These are phyloP conservation scores for Gobiocypris rarus DNA, from an alignment of 2,113 vertebrate genomes.

Conservation along the genomic window DNA sequence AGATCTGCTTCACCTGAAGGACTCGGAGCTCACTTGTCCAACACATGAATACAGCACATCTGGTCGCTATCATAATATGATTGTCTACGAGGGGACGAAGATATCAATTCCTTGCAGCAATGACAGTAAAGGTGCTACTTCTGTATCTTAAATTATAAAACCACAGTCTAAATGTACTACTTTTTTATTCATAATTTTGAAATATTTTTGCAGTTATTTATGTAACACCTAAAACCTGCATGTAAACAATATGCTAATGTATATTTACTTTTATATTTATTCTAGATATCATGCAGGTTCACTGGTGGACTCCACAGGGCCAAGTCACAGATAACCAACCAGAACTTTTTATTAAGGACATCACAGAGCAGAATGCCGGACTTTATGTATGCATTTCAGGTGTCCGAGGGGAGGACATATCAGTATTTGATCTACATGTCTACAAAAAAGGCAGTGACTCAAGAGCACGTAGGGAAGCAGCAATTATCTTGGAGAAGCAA, in stretches of 20 bases:
- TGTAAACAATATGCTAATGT: not conserved
- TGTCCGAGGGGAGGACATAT: conserved; percentile 57
- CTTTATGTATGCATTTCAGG: conserved; percentile 69
- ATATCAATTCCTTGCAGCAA: conserved; percentile 68
- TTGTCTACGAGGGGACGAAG: conserved; percentile 64
- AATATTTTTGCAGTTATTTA: not conserved
- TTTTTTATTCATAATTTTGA: not conserved
- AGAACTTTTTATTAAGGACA: conserved; percentile 66
- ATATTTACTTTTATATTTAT: conserved; percentile 42
- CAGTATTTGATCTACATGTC: conserved; percentile 70
- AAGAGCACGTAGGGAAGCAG: conserved; percentile 48
- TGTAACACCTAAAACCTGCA: not conserved
- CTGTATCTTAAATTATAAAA: conserved; percentile 51
- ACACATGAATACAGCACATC: conserved; percentile 18
- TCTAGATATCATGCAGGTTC: conserved; percentile 61
- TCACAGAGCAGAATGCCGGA: conserved; percentile 64
- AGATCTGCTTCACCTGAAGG: conserved; percentile 71
- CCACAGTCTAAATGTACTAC: not conserved
- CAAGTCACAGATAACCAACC: conserved; percentile 54
- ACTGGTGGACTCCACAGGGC: conserved; percentile 77
- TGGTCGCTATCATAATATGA: conserved; percentile 66
- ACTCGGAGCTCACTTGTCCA: conserved; percentile 69
- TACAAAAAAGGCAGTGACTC: conserved; percentile 45
- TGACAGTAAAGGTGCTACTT: conserved; percentile 67
- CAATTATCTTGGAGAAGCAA: conserved; percentile 25